Base-by-base conservation (phyloP, 2,888 invertebrate species). In the Sesamia inferens region DNA sequence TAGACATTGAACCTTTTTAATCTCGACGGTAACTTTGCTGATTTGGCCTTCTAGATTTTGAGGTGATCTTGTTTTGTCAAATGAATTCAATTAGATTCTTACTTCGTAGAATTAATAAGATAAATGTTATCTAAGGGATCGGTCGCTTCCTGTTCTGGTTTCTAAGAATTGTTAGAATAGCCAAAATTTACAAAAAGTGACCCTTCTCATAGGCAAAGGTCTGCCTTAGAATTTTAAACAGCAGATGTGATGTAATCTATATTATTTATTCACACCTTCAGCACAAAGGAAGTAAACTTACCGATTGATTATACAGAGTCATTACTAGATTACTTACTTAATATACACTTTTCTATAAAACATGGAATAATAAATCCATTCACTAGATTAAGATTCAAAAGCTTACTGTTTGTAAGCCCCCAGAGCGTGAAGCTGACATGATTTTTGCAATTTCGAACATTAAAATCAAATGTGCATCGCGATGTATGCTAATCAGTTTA, bases 401-500 rank as follows among this genome's bases (percentile, higher is more conserved):
- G 82, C 83, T 83, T 85, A 81, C 83, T 75, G 86, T 88, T 85
- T 80, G 82, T 78, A 22, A 68, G 55, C 63, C 59, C 24, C 1
- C 76, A 62, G 68, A 83, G 82, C 88, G 85, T 84, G 71, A 83
- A 77, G 73, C 76, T 71, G 79, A 81, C 78, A 78, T 78, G 82
- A 82, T 78, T 78, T 84, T 85, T 83, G 86, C 85, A 83, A 76
- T 85, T 84, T 74, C 61, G 77, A 80, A 82, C 81, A 79, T 81
- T 85, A 79, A 75, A 81, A 84, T 80, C 78, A 78, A 72, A 82
- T 69, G 71, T 81, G 84, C 86, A 84, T 85, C 84, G 80, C 77
- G 80, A 83, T 88, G 79, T 85, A 84, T 81, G 84, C 75, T 89
- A 88, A 89, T 88, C 77, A 86, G 78, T 79, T 82, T 75, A 88